Percentiles rank a stretch among this genome's conserved stretches.
phyloP scores from a whole-genome alignment of 2,888 invertebrate genomes.

The Mactromeris polynyma region DNA sequence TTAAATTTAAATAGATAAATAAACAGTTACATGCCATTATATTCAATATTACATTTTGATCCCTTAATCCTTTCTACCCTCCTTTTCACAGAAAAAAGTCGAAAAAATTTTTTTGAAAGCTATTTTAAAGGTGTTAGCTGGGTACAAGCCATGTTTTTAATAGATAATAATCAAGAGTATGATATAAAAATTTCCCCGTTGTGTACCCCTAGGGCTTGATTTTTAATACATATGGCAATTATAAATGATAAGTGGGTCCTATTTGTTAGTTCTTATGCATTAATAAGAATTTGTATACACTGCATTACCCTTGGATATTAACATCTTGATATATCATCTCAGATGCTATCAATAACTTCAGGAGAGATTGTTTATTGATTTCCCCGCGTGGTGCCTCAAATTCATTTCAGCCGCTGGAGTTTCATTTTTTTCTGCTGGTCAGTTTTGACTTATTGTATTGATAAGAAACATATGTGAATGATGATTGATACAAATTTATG shows the following conservation, averaged over 20 bases:
- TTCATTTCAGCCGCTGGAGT: slow-evolving; percentile 26
- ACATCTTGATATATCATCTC: slow-evolving; percentile 17
- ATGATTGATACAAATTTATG: slow-evolving; percentile 3
- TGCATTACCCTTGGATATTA: slow-evolving; percentile 3
- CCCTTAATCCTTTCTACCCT: slow-evolving; percentile 41
- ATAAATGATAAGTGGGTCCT: slow-evolving; percentile 51
- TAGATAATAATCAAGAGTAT: slow-evolving; percentile 61
- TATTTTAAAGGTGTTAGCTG: slow-evolving; percentile 22
- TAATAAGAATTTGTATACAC: background rate
- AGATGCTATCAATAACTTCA: slow-evolving; percentile 9
- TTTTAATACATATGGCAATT: slow-evolving; percentile 68
- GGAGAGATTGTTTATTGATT: slow-evolving; percentile 7
- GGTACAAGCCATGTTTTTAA: slow-evolving; percentile 38
- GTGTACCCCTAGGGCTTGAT: slow-evolving; percentile 46
- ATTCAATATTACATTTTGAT: slow-evolving; percentile 45
- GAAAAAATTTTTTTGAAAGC: slow-evolving; percentile 53
- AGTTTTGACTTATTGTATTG: slow-evolving; percentile 42
- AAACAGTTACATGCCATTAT: slow-evolving; percentile 60
- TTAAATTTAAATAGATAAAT: slow-evolving; percentile 67
- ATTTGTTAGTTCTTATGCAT: slow-evolving; percentile 58
- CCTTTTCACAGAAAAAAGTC: slow-evolving; percentile 16
- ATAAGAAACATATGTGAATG: slow-evolving; percentile 37
- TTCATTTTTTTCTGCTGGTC: slow-evolving; percentile 39
- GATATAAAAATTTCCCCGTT: slow-evolving; percentile 38
- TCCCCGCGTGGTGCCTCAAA: slow-evolving; percentile 35